Evolutionary conservation across 2,113 vertebrate genomes (phyloP).

Genomic region (Erythrocercus mccallii): DNA sequence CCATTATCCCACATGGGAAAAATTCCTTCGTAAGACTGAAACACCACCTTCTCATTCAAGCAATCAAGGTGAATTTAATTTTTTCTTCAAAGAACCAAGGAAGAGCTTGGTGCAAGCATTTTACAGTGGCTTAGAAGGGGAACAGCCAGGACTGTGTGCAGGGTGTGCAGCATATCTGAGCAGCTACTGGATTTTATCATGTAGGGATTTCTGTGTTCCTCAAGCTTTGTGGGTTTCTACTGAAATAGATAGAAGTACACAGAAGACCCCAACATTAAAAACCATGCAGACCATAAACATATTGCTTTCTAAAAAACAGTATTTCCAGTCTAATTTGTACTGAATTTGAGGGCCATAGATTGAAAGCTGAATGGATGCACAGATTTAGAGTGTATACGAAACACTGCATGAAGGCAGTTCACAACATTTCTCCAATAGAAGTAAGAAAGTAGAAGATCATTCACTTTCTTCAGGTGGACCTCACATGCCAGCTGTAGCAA

Average conservation of each 20-base stretch:
- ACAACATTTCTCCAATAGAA: not conserved
- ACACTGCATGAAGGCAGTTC: not conserved
- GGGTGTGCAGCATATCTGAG: not conserved
- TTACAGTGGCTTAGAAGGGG: not conserved
- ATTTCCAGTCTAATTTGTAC: not conserved
- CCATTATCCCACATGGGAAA: not conserved
- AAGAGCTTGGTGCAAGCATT: not conserved
- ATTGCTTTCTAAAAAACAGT: not conserved
- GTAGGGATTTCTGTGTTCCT: not conserved
- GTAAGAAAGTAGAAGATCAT: not conserved
- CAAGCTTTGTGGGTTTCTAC: not conserved
- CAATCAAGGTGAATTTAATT: not conserved
- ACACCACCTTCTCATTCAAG: not conserved
- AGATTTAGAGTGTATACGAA: not conserved
- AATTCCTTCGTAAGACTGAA: not conserved
- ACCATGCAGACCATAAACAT: not conserved
- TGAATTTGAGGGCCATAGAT: not conserved
- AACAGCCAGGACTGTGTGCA: not conserved
- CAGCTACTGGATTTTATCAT: not conserved
- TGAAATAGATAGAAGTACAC: not conserved
- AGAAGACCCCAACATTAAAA: not conserved
- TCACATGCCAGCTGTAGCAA: not conserved
- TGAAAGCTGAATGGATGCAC: not conserved
- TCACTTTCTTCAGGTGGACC: not conserved
- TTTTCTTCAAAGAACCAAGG: not conserved